These are phyloP conservation scores for Lagopus muta DNA, from an alignment of 2,113 vertebrate species.

Conservation along the genomic window DNA sequence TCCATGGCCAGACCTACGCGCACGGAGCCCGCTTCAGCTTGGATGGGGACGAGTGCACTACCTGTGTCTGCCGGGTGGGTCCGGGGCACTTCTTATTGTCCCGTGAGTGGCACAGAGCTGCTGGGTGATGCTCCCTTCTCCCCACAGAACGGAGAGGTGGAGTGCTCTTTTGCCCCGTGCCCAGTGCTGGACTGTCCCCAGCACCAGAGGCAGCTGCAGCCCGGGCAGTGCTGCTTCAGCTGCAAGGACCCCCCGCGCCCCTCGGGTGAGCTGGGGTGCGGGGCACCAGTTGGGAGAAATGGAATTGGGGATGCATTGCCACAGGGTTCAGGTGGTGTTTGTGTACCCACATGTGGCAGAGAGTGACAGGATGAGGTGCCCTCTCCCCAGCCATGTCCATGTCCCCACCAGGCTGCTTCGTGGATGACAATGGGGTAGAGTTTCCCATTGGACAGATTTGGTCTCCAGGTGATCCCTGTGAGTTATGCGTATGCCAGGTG, in stretches of 20 bases:
- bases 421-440: slow-evolving; percentile 83
- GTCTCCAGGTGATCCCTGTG: slow-evolving; percentile 87
- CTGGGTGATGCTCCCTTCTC: accelerated
- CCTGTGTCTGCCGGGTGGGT: slow-evolving; percentile 79
- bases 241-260: slow-evolving; percentile 68
- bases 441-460: slow-evolving; percentile 86
- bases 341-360: background rate
- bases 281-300: accelerated
- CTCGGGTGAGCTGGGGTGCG: slow-evolving; percentile 61
- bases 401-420: slow-evolving; percentile 76
- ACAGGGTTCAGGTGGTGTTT: accelerated
- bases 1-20: slow-evolving; percentile 59
- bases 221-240: slow-evolving; percentile 80
- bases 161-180: slow-evolving; percentile 81
- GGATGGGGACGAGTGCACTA: slow-evolving; percentile 77
- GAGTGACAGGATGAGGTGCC: background rate
- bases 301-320: background rate
- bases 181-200: slow-evolving; percentile 77
- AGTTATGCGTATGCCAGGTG: slow-evolving; percentile 89
- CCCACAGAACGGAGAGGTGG: slow-evolving; percentile 77
- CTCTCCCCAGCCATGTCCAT: background rate
- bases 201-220: slow-evolving; percentile 75
- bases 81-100: background rate
- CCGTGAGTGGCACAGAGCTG: background rate
- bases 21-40: slow-evolving; percentile 76